Percentiles rank a stretch among this genome's conserved stretches.
Evolutionary conservation across 2,113 vertebrate species (phyloP).

Genomic region (Lepidothrix coronata): DNA sequence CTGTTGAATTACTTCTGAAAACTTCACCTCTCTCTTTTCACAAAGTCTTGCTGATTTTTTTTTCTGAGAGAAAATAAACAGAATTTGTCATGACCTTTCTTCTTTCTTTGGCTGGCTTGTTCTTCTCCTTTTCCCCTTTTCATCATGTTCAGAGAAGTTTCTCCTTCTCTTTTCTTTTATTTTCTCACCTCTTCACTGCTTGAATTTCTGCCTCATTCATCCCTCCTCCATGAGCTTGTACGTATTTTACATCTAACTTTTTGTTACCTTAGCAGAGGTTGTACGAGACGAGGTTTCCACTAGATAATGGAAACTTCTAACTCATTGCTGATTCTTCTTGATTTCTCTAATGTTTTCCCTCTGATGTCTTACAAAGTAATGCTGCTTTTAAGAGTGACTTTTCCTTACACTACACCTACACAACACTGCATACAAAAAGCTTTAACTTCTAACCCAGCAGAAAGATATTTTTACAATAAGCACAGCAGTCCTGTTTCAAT

Average conservation of each 20-base stretch:
- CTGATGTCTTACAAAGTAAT: not conserved
- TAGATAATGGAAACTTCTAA: not conserved
- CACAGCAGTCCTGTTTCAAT: not conserved
- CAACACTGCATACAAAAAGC: not conserved
- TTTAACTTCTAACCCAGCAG: not conserved
- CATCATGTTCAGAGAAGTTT: slow-evolving; percentile 7
- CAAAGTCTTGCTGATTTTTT: not conserved
- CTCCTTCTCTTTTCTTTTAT: not conserved
- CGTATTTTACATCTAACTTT: not conserved
- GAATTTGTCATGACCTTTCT: not conserved
- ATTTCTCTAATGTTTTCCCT: not conserved
- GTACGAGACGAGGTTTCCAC: not conserved
- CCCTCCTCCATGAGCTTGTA: not conserved
- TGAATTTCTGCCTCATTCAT: not conserved
- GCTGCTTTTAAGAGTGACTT: not conserved
- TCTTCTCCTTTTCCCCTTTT: not conserved
- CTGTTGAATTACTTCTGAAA: slow-evolving; percentile 33
- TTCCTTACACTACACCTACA: not conserved
- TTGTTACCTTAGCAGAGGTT: not conserved
- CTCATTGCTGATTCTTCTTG: not conserved
- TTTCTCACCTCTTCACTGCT: not conserved
- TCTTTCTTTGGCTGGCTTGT: not conserved
- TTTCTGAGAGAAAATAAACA: slow-evolving; percentile 33
- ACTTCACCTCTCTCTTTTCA: slow-evolving; percentile 27
- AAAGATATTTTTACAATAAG: not conserved